A percentile compares a stretch with the other conserved stretches of the same genome.
Conservation (phyloP, 1,140 invertebrate genomes). For the Heterodera carotae region DNA sequence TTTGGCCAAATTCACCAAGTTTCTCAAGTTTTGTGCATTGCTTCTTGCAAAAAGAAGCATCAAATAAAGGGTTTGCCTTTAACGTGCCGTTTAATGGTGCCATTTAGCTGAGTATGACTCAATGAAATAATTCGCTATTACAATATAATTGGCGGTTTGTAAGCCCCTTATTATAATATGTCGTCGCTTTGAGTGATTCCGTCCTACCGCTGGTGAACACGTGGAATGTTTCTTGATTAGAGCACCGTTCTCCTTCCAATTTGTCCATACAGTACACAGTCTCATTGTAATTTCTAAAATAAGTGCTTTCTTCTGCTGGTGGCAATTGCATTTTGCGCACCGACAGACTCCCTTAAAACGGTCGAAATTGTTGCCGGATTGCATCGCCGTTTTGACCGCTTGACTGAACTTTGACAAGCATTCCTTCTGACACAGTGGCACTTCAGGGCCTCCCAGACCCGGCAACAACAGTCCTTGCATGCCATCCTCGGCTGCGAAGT, state of each 20-base stretch:
- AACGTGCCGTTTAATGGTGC: no score
- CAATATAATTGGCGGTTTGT: no score
- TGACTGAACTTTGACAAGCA: conserved; percentile 29
- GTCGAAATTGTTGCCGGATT: conserved; percentile 26
- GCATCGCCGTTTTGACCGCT: conserved; percentile 22
- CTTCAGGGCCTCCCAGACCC: background rate
- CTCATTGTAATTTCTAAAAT: conserved; percentile 38
- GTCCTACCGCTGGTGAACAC: conserved; percentile 32
- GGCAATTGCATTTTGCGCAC: conserved; percentile 15
- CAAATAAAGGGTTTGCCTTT: no score
- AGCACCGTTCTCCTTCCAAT: conserved; percentile 20
- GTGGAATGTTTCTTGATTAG: conserved; percentile 37
- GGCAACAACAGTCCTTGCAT: background rate
- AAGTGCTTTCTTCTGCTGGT: background rate
- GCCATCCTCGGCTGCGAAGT: conserved; percentile 4
- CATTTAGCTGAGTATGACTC: no score
- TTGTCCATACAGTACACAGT: conserved; percentile 32
- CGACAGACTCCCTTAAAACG: conserved; percentile 32
- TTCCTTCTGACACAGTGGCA: conserved; percentile 14
- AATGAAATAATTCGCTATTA: no score
- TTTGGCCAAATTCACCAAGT: no score
- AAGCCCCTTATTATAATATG: no score
- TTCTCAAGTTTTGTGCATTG: no score
- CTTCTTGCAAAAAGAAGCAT: no score
- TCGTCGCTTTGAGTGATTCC: no score